Base-by-base conservation (phyloP, 2,888 invertebrate genomes). In the Eupithecia centaureata region DNA sequence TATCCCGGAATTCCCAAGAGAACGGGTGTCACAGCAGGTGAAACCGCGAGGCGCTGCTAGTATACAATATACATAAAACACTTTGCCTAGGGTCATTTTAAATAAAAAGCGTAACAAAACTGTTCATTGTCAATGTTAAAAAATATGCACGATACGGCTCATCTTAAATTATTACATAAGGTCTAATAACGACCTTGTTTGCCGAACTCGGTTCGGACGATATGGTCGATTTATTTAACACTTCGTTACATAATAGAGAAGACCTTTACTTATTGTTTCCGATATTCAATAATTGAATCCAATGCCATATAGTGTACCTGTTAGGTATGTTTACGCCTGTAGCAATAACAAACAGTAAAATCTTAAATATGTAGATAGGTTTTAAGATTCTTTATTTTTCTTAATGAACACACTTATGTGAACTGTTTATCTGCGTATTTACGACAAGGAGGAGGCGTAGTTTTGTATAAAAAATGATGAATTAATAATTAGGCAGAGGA, bases 151-250 rank as follows among this genome's bases (percentile, higher is more conserved):
- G 74, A 58, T 68, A 68, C 67, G 73, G 66, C 72, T 77, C 71
- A 75, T 77, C 77, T 77, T 75, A 77, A 82, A 82, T 75, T 83
- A 79, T 87, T 86, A 89, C 80, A 82, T 87, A 83, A 88, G 81
- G 80, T 76, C 65, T 60, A 35, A 67, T 66, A 70, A 74, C 78
- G 81, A 81, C 86, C 87, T 88, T 84, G 71, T 61, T 47, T 64
- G 51, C 65, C 69, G 74, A 76, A 76, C 75, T 77, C 75, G 63
- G 59, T 28, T 72, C 67, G 64, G 52, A 65, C 12, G 71, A 70
- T 79, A 76, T 78, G 82, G 80, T 81, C 79, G 72, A 68, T 77
- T 77, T 51, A 76, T 74, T 83, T 83, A 51, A 74, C 81, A 82
- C 82, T 70, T 78, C 75, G 61, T 71, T 66, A 71, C 70, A 72